Evolutionary conservation across 2,888 invertebrate species (phyloP).

Genomic region (Cordilura impudica): DNA sequence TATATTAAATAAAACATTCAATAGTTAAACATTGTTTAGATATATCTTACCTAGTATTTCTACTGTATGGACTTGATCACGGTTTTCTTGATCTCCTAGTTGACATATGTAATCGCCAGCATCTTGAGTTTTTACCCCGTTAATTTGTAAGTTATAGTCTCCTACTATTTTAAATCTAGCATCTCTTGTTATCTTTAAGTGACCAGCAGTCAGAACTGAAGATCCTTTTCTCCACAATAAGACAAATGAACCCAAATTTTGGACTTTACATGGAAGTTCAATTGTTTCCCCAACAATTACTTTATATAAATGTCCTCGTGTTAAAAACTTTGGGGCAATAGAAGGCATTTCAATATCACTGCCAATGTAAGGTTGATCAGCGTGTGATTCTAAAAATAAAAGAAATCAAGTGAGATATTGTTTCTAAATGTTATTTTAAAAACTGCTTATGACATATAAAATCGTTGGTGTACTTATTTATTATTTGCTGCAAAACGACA

Average conservation of each 20-base stretch:
- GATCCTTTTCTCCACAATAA: constrained; percentile 85
- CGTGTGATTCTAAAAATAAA: constrained; percentile 49
- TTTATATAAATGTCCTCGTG: constrained; percentile 86
- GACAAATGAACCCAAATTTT: constrained; percentile 84
- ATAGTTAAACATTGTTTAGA: too few species aligned
- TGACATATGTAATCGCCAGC: constrained; percentile 87
- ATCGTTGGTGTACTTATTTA: too few species aligned
- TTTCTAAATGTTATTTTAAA: too few species aligned
- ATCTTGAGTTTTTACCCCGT: constrained; percentile 84
- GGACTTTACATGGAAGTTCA: constrained; percentile 87
- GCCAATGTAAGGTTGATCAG: constrained; percentile 41
- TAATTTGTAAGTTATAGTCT: constrained; percentile 85
- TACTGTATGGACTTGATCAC: constrained; percentile 86
- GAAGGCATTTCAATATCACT: constrained; percentile 71
- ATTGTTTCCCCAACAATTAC: constrained; percentile 88
- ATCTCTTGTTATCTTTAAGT: constrained; percentile 85
- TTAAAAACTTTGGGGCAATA: constrained; percentile 84
- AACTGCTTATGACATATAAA: too few species aligned
- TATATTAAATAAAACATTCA: too few species aligned
- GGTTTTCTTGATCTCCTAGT: constrained; percentile 84
- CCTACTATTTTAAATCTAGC: constrained; percentile 83
- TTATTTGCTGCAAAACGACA: too few species aligned
- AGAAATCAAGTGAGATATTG: too few species aligned
- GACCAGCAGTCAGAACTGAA: constrained; percentile 84
- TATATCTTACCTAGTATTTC: constrained; percentile 80